phyloP scores from a whole-genome alignment of 2,888 invertebrate species.

The Stenolophus ochropezus region DNA sequence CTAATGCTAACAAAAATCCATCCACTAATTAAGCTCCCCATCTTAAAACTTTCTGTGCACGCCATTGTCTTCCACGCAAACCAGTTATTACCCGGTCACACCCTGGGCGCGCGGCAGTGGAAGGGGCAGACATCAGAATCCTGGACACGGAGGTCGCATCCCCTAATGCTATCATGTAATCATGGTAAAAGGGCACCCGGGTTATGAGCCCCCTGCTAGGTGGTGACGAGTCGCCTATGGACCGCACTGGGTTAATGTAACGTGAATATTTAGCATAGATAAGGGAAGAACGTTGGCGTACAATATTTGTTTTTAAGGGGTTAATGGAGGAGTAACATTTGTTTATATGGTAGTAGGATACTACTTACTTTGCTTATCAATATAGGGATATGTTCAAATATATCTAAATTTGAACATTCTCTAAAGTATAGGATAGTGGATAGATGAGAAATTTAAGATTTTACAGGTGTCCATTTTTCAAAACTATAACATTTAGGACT shows the following conservation, averaged over 20 bases:
- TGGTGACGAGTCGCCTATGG: slow-evolving; percentile 11
- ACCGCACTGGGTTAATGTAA: slow-evolving; percentile 24
- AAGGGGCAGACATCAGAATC: slow-evolving; percentile 20
- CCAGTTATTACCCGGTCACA: slow-evolving; percentile 67
- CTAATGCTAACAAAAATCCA: background rate
- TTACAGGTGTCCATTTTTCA: too few relatives aligned
- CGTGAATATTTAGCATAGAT: slow-evolving; percentile 42
- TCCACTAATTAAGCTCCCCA: background rate
- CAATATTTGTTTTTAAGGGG: background rate
- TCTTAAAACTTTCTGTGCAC: slow-evolving; percentile 18
- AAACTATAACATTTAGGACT: too few relatives aligned
- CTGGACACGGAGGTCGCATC: background rate
- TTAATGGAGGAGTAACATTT: background rate
- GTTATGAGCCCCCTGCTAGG: slow-evolving; percentile 2
- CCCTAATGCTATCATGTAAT: slow-evolving; percentile 26
- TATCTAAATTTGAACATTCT: too few relatives aligned
- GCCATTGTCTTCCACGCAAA: slow-evolving; percentile 65
- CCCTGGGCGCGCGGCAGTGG: slow-evolving; percentile 6
- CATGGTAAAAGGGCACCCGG: slow-evolving; percentile 36
- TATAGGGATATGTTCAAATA: too few relatives aligned
- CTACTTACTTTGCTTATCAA: too few relatives aligned
- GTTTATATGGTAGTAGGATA: background rate
- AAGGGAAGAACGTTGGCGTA: slow-evolving; percentile 23
- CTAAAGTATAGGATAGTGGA: too few relatives aligned
- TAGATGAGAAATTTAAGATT: too few relatives aligned